Percentiles rank a stretch among this genome's conserved stretches.
Conservation (phyloP, 2,888 invertebrate genomes). For the Anthrax anthrax region DNA sequence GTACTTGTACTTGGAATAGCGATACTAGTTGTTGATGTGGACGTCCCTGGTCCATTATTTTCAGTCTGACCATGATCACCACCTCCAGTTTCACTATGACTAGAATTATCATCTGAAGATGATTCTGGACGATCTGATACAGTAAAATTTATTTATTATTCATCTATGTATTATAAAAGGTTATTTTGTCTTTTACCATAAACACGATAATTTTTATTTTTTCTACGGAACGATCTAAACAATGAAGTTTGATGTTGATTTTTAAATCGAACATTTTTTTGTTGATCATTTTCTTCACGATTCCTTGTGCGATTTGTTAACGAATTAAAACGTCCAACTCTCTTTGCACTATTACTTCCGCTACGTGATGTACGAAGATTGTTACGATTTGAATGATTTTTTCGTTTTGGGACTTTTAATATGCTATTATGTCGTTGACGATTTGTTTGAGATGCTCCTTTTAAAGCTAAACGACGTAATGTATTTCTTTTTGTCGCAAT, state of each 20-base stretch:
- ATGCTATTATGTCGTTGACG: slow-evolving; percentile 19
- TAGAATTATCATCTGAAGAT: slow-evolving; percentile 10
- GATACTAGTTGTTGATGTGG: slow-evolving; percentile 16
- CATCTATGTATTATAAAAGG: neutral
- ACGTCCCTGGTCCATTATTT: slow-evolving; percentile 18
- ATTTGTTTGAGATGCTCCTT: slow-evolving; percentile 32
- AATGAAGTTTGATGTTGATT: slow-evolving; percentile 3
- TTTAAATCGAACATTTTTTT: slow-evolving; percentile 4
- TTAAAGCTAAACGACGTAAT: slow-evolving; percentile 46
- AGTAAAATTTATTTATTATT: neutral
- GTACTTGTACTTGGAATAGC: slow-evolving; percentile 44
- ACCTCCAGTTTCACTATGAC: neutral
- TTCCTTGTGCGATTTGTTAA: slow-evolving; percentile 8
- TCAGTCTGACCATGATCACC: neutral
- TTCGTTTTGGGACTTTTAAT: slow-evolving; percentile 11
- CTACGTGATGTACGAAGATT: slow-evolving; percentile 9
- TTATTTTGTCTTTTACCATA: neutral
- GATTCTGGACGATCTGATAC: slow-evolving; percentile 6
- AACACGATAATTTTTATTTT: slow-evolving; percentile 6
- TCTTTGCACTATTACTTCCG: slow-evolving; percentile 9
- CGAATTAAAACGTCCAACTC: slow-evolving; percentile 10
- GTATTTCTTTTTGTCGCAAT: slow-evolving; percentile 58
- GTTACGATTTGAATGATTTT: slow-evolving; percentile 5
- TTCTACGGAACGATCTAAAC: slow-evolving; percentile 7
- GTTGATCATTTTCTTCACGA: slow-evolving; percentile 9